These are phyloP conservation scores for Griposia aprilina DNA, from an alignment of 2,888 invertebrate species.

Conservation along the genomic window DNA sequence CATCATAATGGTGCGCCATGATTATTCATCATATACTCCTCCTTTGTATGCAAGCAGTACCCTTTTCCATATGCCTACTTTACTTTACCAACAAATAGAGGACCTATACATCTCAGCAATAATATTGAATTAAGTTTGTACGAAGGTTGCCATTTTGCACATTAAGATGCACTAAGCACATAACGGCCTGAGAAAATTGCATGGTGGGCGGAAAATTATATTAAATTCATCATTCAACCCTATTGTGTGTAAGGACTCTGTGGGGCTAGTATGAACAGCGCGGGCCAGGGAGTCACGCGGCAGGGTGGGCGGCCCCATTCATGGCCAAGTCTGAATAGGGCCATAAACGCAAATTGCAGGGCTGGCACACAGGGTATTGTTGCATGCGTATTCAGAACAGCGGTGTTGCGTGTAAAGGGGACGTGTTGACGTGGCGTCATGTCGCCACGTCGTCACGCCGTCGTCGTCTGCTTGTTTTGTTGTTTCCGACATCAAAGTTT, in stretches of 20 bases:
- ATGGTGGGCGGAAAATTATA: slow-evolving; percentile 74
- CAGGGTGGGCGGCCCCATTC: slow-evolving; percentile 74
- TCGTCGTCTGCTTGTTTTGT: slow-evolving; percentile 47
- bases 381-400: slow-evolving; percentile 56
- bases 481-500: slow-evolving; percentile 55
- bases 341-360: slow-evolving; percentile 79
- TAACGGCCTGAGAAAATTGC: slow-evolving; percentile 67
- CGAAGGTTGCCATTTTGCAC: slow-evolving; percentile 35
- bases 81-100: slow-evolving; percentile 21
- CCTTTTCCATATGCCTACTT: slow-evolving; percentile 18
- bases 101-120: slow-evolving; percentile 32
- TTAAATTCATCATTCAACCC: slow-evolving; percentile 70
- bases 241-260: slow-evolving; percentile 62
- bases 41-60: slow-evolving; percentile 35
- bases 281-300: slow-evolving; percentile 62
- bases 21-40: slow-evolving; percentile 27
- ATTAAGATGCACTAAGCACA: slow-evolving; percentile 41
- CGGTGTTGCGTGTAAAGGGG: slow-evolving; percentile 52
- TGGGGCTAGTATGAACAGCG: slow-evolving; percentile 56
- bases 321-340: slow-evolving; percentile 74
- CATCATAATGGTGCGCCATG: slow-evolving; percentile 18
- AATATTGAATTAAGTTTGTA: slow-evolving; percentile 38
- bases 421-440: slow-evolving; percentile 48
- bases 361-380: slow-evolving; percentile 68
- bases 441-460: too few relatives aligned